A percentile compares a stretch with the other conserved stretches of the same genome.
Evolutionary conservation across 2,113 vertebrate genomes (phyloP).

Genomic region (Cyanoliseus patagonus): DNA sequence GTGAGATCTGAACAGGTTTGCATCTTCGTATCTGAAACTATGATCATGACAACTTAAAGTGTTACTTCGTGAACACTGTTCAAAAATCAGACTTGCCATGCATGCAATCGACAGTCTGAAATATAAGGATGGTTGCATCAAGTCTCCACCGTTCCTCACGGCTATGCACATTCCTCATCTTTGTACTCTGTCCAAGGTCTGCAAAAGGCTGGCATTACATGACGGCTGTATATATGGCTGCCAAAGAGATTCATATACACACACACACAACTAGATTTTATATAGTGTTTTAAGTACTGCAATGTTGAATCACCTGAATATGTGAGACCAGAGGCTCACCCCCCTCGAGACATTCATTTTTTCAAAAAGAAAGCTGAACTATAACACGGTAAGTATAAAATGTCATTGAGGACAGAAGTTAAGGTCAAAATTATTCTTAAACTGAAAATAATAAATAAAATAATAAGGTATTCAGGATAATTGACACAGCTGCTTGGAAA

Average conservation of each 20-base stretch:
- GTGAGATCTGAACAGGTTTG: background rate
- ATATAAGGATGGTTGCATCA: background rate
- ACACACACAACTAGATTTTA: background rate
- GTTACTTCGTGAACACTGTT: background rate
- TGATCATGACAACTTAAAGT: background rate
- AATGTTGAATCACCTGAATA: background rate
- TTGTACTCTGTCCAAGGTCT: background rate
- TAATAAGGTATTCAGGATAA: background rate
- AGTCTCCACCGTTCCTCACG: background rate
- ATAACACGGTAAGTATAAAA: background rate
- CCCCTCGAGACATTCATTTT: background rate
- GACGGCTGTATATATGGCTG: background rate
- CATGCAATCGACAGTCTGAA: background rate
- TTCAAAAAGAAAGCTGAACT: background rate
- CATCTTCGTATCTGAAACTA: background rate
- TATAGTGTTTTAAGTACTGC: background rate
- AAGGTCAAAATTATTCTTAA: background rate
- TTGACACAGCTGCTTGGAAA: background rate
- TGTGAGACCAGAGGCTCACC: background rate
- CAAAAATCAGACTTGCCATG: background rate
- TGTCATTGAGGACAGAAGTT: background rate
- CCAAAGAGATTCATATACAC: background rate
- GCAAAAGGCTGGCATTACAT: background rate
- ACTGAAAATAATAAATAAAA: background rate
- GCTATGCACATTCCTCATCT: background rate